Conservation (phyloP, 1,140 invertebrate species). For the Chelonus insularis region DNA sequence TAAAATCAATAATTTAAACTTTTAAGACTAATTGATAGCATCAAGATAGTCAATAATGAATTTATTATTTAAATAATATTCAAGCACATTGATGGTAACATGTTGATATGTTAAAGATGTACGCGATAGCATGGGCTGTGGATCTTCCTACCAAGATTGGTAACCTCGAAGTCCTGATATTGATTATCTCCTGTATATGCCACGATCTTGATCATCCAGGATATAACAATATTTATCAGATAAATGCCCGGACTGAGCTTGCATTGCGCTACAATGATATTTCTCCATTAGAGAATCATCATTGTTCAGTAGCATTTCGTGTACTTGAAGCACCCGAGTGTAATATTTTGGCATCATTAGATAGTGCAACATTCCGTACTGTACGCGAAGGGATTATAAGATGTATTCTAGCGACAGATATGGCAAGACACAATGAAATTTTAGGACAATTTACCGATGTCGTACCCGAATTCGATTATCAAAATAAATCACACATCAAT, state of each 20-base stretch:
- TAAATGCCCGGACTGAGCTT: slow-evolving; percentile 83
- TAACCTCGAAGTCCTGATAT: slow-evolving; percentile 75
- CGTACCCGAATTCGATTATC: slow-evolving; percentile 73
- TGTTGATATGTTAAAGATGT: slow-evolving; percentile 68
- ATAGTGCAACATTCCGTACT: slow-evolving; percentile 64
- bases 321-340: slow-evolving; percentile 76
- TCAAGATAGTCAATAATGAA: background rate
- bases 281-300: slow-evolving; percentile 87
- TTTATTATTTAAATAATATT: too few species aligned
- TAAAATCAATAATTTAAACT: slow-evolving; percentile 59
- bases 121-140: slow-evolving; percentile 78
- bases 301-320: slow-evolving; percentile 84
- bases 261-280: slow-evolving; percentile 88
- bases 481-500: slow-evolving; percentile 77
- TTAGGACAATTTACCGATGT: slow-evolving; percentile 75
- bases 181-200: slow-evolving; percentile 83
- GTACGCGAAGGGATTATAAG: slow-evolving; percentile 82
- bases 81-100: background rate
- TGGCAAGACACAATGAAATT: slow-evolving; percentile 87
- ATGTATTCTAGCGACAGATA: slow-evolving; percentile 84
- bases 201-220: slow-evolving; percentile 93
- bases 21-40: background rate
- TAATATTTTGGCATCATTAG: slow-evolving; percentile 76
- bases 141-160: slow-evolving; percentile 71
- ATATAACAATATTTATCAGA: slow-evolving; percentile 88